phyloP scores from a whole-genome alignment of 53 echinoderm and acorn worm genomes.

The Paracentrotus lividus region DNA sequence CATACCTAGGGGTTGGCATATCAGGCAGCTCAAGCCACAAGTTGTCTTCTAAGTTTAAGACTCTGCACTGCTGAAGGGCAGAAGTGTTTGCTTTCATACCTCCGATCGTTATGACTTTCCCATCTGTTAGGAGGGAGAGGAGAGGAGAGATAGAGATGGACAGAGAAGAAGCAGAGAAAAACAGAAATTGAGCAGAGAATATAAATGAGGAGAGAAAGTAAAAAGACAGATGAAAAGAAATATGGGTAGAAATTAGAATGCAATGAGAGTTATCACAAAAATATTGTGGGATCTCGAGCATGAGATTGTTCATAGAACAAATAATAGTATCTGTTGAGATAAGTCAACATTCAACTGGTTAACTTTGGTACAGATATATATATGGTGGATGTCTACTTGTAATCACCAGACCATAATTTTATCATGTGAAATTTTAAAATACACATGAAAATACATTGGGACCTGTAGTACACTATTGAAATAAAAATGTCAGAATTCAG shows the following conservation, averaged over 20 bases:
- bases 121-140: conserved; percentile 64
- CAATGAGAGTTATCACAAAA: neutral
- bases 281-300: neutral
- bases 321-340: neutral
- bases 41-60: conserved; percentile 86
- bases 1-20: conserved; percentile 93
- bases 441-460: too few relatives aligned
- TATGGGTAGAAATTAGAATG: neutral
- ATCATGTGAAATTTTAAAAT: neutral
- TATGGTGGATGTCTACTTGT: neutral
- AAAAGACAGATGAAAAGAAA: neutral
- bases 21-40: conserved; percentile 92
- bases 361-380: neutral
- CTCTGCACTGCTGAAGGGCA: conserved; percentile 81
- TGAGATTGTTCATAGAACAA: neutral
- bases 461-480: too few relatives aligned
- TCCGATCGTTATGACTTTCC: conserved; percentile 88
- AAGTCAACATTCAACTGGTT: too few relatives aligned
- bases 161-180: neutral
- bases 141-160: neutral
- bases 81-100: conserved; percentile 93
- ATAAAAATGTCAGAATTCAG: too few relatives aligned
- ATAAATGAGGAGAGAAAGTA: neutral
- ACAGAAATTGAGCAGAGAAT: neutral
- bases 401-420: neutral